Conservation (phyloP, 2,113 vertebrate genomes). For the Stegostoma tigrinum region DNA sequence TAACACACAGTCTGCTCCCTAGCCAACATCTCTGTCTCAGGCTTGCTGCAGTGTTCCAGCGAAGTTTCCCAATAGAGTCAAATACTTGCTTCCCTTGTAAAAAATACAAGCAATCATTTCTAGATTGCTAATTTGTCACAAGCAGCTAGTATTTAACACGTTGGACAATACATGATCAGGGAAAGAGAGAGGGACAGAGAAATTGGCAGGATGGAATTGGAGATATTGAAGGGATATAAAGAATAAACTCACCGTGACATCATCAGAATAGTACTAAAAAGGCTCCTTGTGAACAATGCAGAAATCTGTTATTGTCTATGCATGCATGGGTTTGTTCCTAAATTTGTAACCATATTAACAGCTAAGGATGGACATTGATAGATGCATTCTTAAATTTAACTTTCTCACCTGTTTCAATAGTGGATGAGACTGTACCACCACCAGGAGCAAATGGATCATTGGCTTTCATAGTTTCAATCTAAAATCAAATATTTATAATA, state of each 20-base stretch:
- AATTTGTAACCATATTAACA: neutral
- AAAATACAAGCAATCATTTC: neutral
- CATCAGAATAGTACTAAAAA: neutral
- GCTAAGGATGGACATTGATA: neutral
- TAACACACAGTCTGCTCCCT: too few relatives aligned
- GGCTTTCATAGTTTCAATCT: constrained; percentile 67
- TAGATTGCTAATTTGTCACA: neutral
- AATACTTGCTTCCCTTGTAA: neutral
- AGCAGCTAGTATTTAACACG: neutral
- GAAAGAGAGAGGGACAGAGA: neutral
- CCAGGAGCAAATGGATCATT: constrained; percentile 96
- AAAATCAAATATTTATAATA: constrained; percentile 39
- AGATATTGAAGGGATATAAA: neutral
- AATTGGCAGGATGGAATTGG: neutral
- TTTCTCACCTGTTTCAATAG: constrained; percentile 72
- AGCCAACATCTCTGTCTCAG: too few relatives aligned
- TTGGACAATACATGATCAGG: too few relatives aligned
- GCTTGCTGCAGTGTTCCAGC: too few relatives aligned
- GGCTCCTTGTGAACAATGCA: neutral
- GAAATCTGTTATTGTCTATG: neutral
- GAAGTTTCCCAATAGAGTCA: neutral
- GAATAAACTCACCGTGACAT: neutral
- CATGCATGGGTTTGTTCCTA: neutral
- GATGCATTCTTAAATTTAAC: neutral
- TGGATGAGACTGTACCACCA: constrained; percentile 70